Evolutionary conservation across 2,797 vertebrate species (phyloP), one percentile per base, ranked within the genome.

Genomic region (Gadopsis marmoratus): DNA sequence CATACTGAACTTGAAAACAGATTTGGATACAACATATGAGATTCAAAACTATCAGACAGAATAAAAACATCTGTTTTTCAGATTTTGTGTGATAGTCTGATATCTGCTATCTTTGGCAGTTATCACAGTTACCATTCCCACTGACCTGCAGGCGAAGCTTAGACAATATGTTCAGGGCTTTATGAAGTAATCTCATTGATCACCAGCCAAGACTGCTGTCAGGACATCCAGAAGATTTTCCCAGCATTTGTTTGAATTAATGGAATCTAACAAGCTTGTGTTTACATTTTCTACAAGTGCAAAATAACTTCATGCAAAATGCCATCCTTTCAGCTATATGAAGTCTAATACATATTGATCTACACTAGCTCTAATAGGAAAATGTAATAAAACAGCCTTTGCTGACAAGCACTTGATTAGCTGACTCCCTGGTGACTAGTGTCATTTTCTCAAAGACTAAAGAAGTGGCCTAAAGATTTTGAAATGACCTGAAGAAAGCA

Each of bases 161-260:
- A 84, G 26, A 80, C 53, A 80, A 61, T 61, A 74, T 88, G 84
- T 83, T 79, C 63, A 51, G 66, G 67, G 58, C 79, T 85, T 88
- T 75, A 77, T 74, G 58, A 51, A 50, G 56, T 78, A 82, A 89
- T 80, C 53, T 84, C 56, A 90, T 76, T 78, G 74, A 90, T 86
- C 45, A 1, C 23, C 41, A 37, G 43, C 61, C 39, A 71, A 70
- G 64, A 45, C 65, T 67, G n/a, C 56, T 47, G 71, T 82, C 56
- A 83, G 65, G 31, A 86, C 62, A 67, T 74, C 67, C 63, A 71
- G 41, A 26, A 73, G 33, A 39, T 71, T 79, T 76, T 73, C 26
- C 12, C 59, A 70, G 50, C 69, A 59, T 78, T 76, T 76, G 35
- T 81, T 79, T 83, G 53, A 45, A 47, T 85, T 72, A 33, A 65